A percentile compares a stretch with the other conserved stretches of the same genome.
Conservation (phyloP, 2,888 invertebrate genomes). For the Crocallis elinguaria region DNA sequence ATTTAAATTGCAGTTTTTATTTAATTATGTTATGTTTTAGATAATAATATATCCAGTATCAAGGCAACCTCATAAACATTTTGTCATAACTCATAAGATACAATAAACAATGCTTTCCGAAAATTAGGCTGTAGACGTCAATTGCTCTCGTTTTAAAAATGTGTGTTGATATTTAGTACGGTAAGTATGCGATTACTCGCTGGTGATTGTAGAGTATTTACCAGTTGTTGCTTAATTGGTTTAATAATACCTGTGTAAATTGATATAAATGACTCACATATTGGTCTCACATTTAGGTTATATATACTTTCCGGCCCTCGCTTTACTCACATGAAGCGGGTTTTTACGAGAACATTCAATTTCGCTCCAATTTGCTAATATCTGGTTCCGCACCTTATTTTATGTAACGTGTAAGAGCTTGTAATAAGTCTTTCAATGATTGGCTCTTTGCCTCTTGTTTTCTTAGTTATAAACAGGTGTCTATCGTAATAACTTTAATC, state of each 20-base stretch:
- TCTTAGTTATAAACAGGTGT: conserved; percentile 18
- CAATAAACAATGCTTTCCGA: too few species aligned
- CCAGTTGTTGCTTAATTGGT: not conserved
- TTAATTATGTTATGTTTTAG: too few species aligned
- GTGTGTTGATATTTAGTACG: too few species aligned
- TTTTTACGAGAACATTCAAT: conserved; percentile 51
- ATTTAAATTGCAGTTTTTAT: too few species aligned
- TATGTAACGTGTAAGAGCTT: conserved; percentile 46
- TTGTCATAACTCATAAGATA: too few species aligned
- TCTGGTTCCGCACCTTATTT: conserved; percentile 54
- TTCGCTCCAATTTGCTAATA: conserved; percentile 69
- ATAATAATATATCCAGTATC: too few species aligned
- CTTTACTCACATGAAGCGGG: conserved; percentile 32
- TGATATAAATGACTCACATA: conserved; percentile 10
- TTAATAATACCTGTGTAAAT: not conserved
- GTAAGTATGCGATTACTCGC: too few species aligned
- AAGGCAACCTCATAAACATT: too few species aligned
- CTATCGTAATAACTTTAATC: conserved; percentile 16
- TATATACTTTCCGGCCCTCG: conserved; percentile 27
- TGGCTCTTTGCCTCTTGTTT: conserved; percentile 18
- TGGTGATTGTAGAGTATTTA: not conserved
- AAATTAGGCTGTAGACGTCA: too few species aligned
- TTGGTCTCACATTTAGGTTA: conserved; percentile 6
- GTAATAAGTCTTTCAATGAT: conserved; percentile 28
- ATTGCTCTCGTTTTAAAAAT: too few species aligned